Base-by-base conservation (phyloP, 1,140 invertebrate genomes). In the Megathymus violae region DNA sequence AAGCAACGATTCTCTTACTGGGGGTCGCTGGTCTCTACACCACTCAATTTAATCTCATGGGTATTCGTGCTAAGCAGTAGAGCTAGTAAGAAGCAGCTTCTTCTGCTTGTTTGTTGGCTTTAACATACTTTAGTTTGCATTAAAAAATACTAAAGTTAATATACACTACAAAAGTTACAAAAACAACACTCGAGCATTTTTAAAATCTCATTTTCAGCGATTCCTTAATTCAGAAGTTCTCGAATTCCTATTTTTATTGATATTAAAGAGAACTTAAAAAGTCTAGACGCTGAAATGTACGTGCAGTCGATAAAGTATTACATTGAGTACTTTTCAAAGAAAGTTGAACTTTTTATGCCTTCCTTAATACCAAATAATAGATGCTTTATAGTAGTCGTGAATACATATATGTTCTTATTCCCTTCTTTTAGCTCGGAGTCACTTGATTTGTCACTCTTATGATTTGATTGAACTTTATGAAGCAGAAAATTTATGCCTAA, bases 261-360 rank as follows among this genome's bases (percentile, higher is more conserved):
- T 10, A 44, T 19, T 44, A 44, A 44, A 44, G 10, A 4, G 5
- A 44, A 22, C 41, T 22, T 44, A 22, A 44, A 44, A 44, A 19
- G 41, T 44, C 41, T 44, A 22, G 17, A 44, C 17, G 9, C 41
- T 44, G 41, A 43, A 16, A 44, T 44, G 9, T 22, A 36, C n/a
- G 34, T 19, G 19, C 15, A 44, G 16, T 44, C 16, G 17, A 44
- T 44, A 44, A 22, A 36, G 15, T 44, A 44, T 44, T 19, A 44
- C 41, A 44, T 36, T 36, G 10, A 36, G 34, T 36, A 11, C 9
- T 31, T 11, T 4, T 11, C 4, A n/a, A 11, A 36, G 10, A 36
- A 36, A 36, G 34, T 36, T 36, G 1, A n/a, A 11, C n/a, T 11
- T 11, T 36, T 36, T 36, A n/a, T 36, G 34, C 34, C 11, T 36